These are phyloP conservation scores for Euplagia quadripunctaria DNA, from an alignment of 2,888 invertebrate genomes.

Conservation along the genomic window DNA sequence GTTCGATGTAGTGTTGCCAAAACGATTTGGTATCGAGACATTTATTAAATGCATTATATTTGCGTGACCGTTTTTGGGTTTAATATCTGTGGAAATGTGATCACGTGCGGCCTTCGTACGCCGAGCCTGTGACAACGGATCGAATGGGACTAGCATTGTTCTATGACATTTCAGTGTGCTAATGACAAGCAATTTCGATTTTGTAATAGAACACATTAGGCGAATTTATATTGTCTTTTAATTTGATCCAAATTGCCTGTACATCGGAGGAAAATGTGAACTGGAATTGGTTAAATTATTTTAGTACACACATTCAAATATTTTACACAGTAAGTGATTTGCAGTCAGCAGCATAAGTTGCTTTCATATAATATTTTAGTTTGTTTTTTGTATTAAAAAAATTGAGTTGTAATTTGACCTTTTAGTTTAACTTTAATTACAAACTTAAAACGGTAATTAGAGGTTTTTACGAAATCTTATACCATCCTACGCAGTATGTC, in stretches of 20 bases:
- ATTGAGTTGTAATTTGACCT: neutral
- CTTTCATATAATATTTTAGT: neutral
- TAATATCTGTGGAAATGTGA: slow-evolving; percentile 80
- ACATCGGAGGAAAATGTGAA: slow-evolving; percentile 53
- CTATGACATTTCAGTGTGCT: slow-evolving; percentile 86
- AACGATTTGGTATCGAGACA: slow-evolving; percentile 70
- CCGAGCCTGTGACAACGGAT: slow-evolving; percentile 70
- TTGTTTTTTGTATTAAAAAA: neutral
- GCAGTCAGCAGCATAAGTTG: slow-evolving; percentile 9
- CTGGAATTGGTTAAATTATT: slow-evolving; percentile 37
- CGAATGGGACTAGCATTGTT: slow-evolving; percentile 78
- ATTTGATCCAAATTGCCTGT: slow-evolving; percentile 69
- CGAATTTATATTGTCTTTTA: slow-evolving; percentile 77
- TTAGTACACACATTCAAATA: slow-evolving; percentile 39
- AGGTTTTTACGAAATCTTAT: neutral
- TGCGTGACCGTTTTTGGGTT: slow-evolving; percentile 75
- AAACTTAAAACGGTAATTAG: neutral
- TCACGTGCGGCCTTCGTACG: slow-evolving; percentile 83
- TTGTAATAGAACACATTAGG: slow-evolving; percentile 79
- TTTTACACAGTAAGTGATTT: slow-evolving; percentile 42
- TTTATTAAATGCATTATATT: slow-evolving; percentile 73
- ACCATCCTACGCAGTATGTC: too few species aligned
- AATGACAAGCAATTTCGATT: slow-evolving; percentile 86
- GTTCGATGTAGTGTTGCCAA: slow-evolving; percentile 59
- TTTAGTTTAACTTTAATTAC: neutral